Percentiles rank a stretch among this genome's conserved stretches.
Conservation (phyloP, 2,888 invertebrate species). For the Epiblema foenella region DNA sequence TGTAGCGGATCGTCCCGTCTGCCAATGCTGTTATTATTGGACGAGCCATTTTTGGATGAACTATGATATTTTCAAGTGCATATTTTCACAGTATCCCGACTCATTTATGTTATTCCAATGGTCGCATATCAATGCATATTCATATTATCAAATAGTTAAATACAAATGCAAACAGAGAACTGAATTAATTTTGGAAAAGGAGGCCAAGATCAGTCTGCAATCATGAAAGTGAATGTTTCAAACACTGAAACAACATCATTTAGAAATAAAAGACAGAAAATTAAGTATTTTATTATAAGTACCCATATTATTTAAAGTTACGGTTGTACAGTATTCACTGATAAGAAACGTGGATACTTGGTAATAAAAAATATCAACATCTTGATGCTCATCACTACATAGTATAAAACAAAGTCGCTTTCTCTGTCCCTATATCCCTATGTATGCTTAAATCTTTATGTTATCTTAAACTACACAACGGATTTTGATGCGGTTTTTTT, state of each 20-base stretch:
- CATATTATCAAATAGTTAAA: constrained; percentile 10
- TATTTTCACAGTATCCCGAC: background rate
- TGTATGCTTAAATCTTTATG: too few relatives aligned
- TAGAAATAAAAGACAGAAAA: background rate
- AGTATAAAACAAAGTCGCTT: too few relatives aligned
- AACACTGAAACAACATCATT: constrained; percentile 16
- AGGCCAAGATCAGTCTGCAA: constrained; percentile 63
- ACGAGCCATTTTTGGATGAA: constrained; percentile 68
- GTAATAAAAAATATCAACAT: background rate
- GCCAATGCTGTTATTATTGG: constrained; percentile 73
- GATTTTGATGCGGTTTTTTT: too few relatives aligned
- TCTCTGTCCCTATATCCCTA: too few relatives aligned
- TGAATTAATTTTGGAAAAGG: constrained; percentile 52
- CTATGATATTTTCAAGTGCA: constrained; percentile 64
- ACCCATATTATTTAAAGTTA: background rate
- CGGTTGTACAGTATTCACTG: background rate
- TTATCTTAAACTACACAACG: too few relatives aligned
- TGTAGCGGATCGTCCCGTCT: constrained; percentile 59
- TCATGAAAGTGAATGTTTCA: constrained; percentile 52
- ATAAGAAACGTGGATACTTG: background rate
- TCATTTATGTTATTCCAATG: background rate
- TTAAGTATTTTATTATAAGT: background rate
- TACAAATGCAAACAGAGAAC: constrained; percentile 42
- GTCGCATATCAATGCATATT: constrained; percentile 6
- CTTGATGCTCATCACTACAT: too few relatives aligned